Conservation (phyloP, 2,797 vertebrate species). For the Miichthys miiuy region DNA sequence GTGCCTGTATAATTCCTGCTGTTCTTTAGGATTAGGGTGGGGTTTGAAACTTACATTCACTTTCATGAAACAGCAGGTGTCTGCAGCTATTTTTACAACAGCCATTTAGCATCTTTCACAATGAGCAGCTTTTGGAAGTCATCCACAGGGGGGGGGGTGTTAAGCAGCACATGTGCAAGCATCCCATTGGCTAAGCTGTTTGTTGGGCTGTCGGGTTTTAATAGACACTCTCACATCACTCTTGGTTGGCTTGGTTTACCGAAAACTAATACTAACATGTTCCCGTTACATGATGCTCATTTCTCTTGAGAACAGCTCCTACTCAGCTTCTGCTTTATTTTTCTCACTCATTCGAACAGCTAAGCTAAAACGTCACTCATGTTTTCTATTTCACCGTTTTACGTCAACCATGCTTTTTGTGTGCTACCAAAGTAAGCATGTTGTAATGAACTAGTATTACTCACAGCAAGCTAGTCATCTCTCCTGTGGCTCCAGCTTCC, state of each 20-base stretch:
- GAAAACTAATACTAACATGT: slow-evolving; percentile 17
- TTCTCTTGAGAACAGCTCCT: slow-evolving; percentile 15
- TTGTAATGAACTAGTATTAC: slow-evolving; percentile 25
- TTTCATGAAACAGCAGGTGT: slow-evolving; percentile 8
- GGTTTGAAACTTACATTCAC: slow-evolving; percentile 16
- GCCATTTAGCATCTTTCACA: slow-evolving; percentile 24
- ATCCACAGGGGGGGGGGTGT: not conserved
- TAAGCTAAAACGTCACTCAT: slow-evolving; percentile 13
- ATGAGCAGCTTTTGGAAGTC: slow-evolving; percentile 27
- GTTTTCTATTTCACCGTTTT: slow-evolving; percentile 35
- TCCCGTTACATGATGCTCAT: not conserved
- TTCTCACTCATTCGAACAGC: slow-evolving; percentile 16
- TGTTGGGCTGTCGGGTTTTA: not conserved
- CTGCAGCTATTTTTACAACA: slow-evolving; percentile 36
- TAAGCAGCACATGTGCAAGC: not conserved
- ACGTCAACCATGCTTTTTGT: slow-evolving; percentile 39
- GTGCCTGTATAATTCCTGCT: slow-evolving; percentile 59
- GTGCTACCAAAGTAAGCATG: slow-evolving; percentile 46
- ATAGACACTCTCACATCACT: slow-evolving; percentile 2
- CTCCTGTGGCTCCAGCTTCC: slow-evolving; percentile 13
- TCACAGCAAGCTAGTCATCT: slow-evolving; percentile 11
- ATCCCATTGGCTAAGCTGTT: slow-evolving; percentile 10
- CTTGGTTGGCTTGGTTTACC: slow-evolving; percentile 24
- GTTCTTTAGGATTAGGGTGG: slow-evolving; percentile 40
- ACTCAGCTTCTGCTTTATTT: slow-evolving; percentile 46